Base-by-base conservation (phyloP, 2,113 vertebrate genomes). In the Sterna hirundo region DNA sequence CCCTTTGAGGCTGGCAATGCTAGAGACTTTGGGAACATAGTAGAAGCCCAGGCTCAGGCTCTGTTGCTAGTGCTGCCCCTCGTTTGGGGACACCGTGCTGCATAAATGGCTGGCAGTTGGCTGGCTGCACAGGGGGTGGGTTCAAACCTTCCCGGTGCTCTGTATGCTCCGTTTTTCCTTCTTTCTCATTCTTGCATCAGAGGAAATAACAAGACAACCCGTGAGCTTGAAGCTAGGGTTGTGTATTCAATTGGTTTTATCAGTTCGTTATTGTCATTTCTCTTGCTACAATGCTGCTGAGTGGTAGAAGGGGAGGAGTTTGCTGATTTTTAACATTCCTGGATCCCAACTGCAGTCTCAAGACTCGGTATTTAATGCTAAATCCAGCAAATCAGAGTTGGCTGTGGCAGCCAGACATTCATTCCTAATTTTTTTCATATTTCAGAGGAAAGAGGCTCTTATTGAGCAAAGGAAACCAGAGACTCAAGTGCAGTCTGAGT, bases 371-470 rank as follows among this genome's bases (percentile, higher is more conserved):
- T 87, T 93, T 93, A 94, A 79, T 86, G 72, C 58, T 84, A 94
- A 94, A 96, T 80, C 68, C 83, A 86, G 60, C 77, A 92, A 83
- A 91, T 52, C 42, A 9, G 54, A 44, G 27, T 16, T 89, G 78
- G 13, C 76, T 71, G 36, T 74, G 52, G 79, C 66, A 82, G 87
- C 76, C 80, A 92, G 88, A 87, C 86, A 58, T 78, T 91, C 64
- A 47, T 81, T 86, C 47, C 40, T 72, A 3, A 4, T 68, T 38
- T 52, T 93, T 82, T 82, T 44, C 76, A 38, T 60, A 86, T 52
- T 78, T 90, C 49, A 71, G 86, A 80, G 86, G 68, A 93, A 94
- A 46, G 80, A 95, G 76, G 34, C 86, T 86, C 75, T 92, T 88
- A 64, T 0, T 85, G 70, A 90, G 78, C 40, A 64, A 78, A 93